Conservation (phyloP, 2,113 vertebrate genomes). For the Cichladusa arquata region DNA sequence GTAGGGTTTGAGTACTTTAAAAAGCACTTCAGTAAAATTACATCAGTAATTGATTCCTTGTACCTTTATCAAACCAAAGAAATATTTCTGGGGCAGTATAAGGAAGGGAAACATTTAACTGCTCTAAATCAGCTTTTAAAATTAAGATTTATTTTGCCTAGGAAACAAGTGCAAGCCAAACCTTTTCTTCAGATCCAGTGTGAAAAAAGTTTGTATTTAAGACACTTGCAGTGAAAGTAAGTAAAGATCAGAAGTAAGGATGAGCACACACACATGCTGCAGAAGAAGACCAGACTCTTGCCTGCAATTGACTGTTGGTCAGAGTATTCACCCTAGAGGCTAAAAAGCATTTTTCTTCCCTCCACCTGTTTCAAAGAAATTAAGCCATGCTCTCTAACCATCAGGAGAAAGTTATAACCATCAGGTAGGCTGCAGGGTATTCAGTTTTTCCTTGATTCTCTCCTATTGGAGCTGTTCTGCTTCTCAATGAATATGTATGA, state of each 20-base stretch:
- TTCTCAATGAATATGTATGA: conserved; percentile 23
- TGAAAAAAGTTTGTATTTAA: not conserved
- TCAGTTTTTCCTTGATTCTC: not conserved
- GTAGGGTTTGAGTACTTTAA: not conserved
- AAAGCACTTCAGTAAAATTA: not conserved
- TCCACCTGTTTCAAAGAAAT: not conserved
- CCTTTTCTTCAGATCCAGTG: not conserved
- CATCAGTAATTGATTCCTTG: not conserved
- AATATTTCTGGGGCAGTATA: not conserved
- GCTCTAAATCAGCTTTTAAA: not conserved
- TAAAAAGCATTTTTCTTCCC: not conserved
- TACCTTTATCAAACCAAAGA: not conserved
- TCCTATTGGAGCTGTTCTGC: not conserved
- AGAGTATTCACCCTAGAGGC: not conserved
- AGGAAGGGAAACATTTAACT: not conserved
- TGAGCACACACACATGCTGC: not conserved
- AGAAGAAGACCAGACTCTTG: not conserved
- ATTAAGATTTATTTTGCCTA: not conserved
- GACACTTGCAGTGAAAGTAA: not conserved
- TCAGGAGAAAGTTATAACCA: not conserved
- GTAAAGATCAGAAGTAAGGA: not conserved
- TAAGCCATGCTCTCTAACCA: not conserved
- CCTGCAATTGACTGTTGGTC: not conserved
- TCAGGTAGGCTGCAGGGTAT: not conserved
- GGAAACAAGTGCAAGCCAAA: not conserved